Percentiles rank a stretch among this genome's conserved stretches.
Conservation (phyloP, 2,888 invertebrate genomes). For the Thereva unica region DNA sequence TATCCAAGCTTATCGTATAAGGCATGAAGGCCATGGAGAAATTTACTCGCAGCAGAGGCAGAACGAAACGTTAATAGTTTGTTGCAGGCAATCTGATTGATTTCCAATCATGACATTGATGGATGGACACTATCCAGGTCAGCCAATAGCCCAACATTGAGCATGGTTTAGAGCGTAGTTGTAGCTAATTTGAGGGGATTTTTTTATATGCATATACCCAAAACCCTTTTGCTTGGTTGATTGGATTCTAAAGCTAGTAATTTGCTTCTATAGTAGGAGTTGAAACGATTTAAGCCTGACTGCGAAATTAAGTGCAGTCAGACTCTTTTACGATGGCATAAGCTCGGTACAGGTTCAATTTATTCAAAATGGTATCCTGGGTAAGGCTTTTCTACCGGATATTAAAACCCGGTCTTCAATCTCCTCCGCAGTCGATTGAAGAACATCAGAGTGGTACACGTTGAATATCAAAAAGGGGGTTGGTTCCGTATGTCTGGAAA, state of each 20-base stretch:
- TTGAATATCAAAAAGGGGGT: slow-evolving; percentile 29
- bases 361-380: slow-evolving; percentile 38
- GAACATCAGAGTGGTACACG: slow-evolving; percentile 14
- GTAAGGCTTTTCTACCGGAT: slow-evolving; percentile 29
- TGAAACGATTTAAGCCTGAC: too few species aligned
- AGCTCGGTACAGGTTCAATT: slow-evolving; percentile 20
- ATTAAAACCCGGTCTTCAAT: slow-evolving; percentile 33
- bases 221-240: too few species aligned
- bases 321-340: not conserved
- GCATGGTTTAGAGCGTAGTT: slow-evolving; percentile 18
- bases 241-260: too few species aligned
- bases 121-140: slow-evolving; percentile 55
- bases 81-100: slow-evolving; percentile 54
- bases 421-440: slow-evolving; percentile 14
- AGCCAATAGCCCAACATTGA: slow-evolving; percentile 44
- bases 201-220: too few species aligned
- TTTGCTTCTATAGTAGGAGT: too few species aligned
- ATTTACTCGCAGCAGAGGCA: slow-evolving; percentile 15
- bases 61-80: slow-evolving; percentile 29
- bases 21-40: slow-evolving; percentile 19
- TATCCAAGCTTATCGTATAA: not conserved
- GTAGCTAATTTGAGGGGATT: slow-evolving; percentile 22
- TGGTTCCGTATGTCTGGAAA: not conserved
- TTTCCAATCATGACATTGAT: slow-evolving; percentile 58
- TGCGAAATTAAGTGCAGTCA: too few species aligned